These are phyloP conservation scores for Adelosebastes latens DNA, from an alignment of 2,797 vertebrate genomes.

Conservation along the genomic window DNA sequence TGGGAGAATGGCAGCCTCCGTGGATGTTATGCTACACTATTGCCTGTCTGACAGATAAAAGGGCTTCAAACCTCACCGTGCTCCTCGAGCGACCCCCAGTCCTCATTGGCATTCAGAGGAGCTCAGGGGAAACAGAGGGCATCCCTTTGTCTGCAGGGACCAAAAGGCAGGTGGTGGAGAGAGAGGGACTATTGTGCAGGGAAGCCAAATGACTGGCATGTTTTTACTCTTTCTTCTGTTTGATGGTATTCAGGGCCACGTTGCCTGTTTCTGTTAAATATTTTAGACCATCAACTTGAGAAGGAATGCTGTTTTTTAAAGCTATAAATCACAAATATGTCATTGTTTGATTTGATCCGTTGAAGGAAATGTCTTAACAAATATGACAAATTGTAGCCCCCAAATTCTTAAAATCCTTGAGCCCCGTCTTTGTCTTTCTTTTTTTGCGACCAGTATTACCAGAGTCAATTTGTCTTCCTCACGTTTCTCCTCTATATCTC, in stretches of 20 bases:
- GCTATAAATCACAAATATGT: neutral
- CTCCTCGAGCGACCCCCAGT: constrained; percentile 34
- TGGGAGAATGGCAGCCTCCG: constrained; percentile 23
- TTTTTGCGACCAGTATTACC: neutral
- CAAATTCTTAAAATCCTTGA: neutral
- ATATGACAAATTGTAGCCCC: neutral
- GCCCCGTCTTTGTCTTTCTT: neutral
- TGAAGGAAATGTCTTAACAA: neutral
- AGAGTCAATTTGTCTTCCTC: neutral
- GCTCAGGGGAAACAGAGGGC: constrained; percentile 65
- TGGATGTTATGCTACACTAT: constrained; percentile 33
- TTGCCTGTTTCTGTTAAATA: constrained; percentile 12
- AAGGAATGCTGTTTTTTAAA: neutral
- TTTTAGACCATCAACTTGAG: neutral
- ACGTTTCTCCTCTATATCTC: neutral
- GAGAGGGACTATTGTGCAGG: constrained; percentile 61
- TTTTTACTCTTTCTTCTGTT: constrained; percentile 56
- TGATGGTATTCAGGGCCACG: constrained; percentile 24
- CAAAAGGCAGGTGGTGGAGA: constrained; percentile 73
- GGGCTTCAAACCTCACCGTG: constrained; percentile 39
- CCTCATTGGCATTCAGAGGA: constrained; percentile 61
- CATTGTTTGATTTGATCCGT: neutral
- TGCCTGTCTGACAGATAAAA: constrained; percentile 53
- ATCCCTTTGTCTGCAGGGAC: constrained; percentile 68
- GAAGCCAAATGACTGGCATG: constrained; percentile 73